Percentiles rank a stretch among this genome's conserved stretches.
These are phyloP conservation scores for Petrocephalus zakoni DNA, from an alignment of 2,113 vertebrate genomes.

Conservation along the genomic window DNA sequence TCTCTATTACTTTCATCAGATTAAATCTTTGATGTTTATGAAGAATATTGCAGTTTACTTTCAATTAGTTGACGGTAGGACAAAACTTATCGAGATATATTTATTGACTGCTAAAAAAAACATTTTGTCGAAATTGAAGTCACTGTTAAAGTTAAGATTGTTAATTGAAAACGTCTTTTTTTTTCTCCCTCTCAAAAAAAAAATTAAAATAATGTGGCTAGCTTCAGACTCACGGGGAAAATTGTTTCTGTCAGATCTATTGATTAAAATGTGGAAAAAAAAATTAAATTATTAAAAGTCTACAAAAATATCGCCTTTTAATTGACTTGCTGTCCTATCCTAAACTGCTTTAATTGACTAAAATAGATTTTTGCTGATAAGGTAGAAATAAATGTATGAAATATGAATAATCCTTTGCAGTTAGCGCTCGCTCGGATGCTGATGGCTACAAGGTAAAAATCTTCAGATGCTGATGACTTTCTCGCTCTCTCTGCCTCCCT, in stretches of 20 bases:
- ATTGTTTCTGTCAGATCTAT: slow-evolving; percentile 34
- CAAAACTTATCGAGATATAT: slow-evolving; percentile 24
- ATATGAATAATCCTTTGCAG: slow-evolving; percentile 41
- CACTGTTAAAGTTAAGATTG: slow-evolving; percentile 23
- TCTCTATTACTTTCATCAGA: background rate
- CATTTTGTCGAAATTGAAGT: slow-evolving; percentile 41
- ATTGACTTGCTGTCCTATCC: slow-evolving; percentile 8
- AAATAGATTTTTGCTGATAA: slow-evolving; percentile 28
- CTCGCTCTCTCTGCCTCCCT: slow-evolving; percentile 39
- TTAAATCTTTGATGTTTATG: background rate
- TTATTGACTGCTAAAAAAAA: slow-evolving; percentile 43
- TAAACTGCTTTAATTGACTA: slow-evolving; percentile 20
- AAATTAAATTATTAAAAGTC: slow-evolving; percentile 8
- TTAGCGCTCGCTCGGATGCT: slow-evolving; percentile 37
- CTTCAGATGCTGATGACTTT: slow-evolving; percentile 33
- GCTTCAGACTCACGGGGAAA: slow-evolving; percentile 43
- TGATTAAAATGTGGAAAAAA: slow-evolving; percentile 16
- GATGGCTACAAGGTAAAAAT: slow-evolving; percentile 38
- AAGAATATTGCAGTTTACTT: slow-evolving; percentile 6
- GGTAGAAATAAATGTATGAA: slow-evolving; percentile 28
- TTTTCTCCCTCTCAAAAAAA: slow-evolving; percentile 34
- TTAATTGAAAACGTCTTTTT: background rate
- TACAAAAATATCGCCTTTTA: slow-evolving; percentile 17
- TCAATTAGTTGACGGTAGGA: slow-evolving; percentile 38
- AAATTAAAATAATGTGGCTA: slow-evolving; percentile 23